Base-by-base conservation (phyloP, 2,888 invertebrate species). In the Caenorhabditis wallacei region DNA sequence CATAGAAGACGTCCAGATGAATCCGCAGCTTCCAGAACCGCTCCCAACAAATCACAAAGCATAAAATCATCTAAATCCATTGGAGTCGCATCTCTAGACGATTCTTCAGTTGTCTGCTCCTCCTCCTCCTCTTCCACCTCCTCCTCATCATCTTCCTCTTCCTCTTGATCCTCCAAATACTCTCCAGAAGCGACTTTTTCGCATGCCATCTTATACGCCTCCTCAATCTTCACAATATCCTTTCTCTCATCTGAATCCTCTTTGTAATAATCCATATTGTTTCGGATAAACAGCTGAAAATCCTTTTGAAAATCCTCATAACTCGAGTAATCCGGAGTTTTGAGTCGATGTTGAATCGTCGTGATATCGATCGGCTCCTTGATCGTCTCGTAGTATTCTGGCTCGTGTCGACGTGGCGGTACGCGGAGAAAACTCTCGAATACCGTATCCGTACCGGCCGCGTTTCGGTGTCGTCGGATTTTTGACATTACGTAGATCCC, bases 311-410 rank as follows among this genome's bases (percentile, higher is more conserved):
- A 93, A 91, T 97, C 96, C 37, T 97, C 97, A 87, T 98, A 94
- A 7, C 97, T 96, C 88, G 96, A 95, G 92, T 99, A 99, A 71
- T 97, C 97, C 89, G 98, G 98, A 0, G 96, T 97, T 94, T 97
- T 97, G 11, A 98, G 93, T 92, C 98, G 98, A 92, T 97, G 97
- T 92, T 98, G 97, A 2, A 99, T 96, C 93, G 96, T 95, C 53
- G 97, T 93, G 91, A 99, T 94, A 93, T 99, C 98, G 92, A 99
- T 98, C 1, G 98, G 98, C 92, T 96, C 96, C 8, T 95, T 94
- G 1, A 99, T 96, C 46, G 96, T 96, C 91, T 94, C 92, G 88
- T 94, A 93, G 88, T 93, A 94, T 82, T 93, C 93, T 3, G 93
- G 92, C 63, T 92, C 92, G 37, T 48, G 43, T 22, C 82, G 59